Conservation (phyloP, 2,797 vertebrate genomes). For the Pantherophis alleghaniensis region DNA sequence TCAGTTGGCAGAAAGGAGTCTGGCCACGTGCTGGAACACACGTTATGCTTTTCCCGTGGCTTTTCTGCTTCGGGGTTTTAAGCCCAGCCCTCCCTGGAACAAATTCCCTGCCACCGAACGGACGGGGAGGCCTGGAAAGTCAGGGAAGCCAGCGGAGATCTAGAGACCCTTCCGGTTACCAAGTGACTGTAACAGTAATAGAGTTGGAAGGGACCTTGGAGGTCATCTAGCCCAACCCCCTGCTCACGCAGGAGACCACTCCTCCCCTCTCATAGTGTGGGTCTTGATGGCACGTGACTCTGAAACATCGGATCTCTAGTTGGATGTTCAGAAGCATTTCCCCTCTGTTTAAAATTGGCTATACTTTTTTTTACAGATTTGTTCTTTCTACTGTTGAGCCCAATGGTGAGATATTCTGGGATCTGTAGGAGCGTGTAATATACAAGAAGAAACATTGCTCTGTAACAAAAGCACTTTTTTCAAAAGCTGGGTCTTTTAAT, state of each 20-base stretch:
- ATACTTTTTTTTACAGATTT: neutral
- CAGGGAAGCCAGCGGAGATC: neutral
- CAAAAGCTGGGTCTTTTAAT: neutral
- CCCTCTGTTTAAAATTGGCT: neutral
- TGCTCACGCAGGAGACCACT: too few relatives aligned
- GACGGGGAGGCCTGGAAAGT: neutral
- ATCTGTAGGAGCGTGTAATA: neutral
- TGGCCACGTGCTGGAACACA: neutral
- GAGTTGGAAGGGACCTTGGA: too few relatives aligned
- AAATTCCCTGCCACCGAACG: neutral
- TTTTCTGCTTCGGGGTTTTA: neutral
- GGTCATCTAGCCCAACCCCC: too few relatives aligned
- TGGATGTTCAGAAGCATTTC: neutral
- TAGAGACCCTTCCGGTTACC: neutral
- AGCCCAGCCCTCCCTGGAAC: neutral
- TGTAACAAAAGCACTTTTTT: neutral
- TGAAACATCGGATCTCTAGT: neutral
- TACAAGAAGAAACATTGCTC: neutral
- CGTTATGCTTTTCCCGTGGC: neutral
- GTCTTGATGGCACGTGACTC: neutral
- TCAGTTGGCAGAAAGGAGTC: neutral
- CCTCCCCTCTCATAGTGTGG: neutral
- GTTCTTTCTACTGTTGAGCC: neutral
- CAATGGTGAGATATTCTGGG: neutral
- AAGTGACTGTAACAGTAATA: neutral